phyloP scores from a whole-genome alignment of 37 sponge, comb jelly and placozoan genomes.

The Haliclona indistincta region DNA sequence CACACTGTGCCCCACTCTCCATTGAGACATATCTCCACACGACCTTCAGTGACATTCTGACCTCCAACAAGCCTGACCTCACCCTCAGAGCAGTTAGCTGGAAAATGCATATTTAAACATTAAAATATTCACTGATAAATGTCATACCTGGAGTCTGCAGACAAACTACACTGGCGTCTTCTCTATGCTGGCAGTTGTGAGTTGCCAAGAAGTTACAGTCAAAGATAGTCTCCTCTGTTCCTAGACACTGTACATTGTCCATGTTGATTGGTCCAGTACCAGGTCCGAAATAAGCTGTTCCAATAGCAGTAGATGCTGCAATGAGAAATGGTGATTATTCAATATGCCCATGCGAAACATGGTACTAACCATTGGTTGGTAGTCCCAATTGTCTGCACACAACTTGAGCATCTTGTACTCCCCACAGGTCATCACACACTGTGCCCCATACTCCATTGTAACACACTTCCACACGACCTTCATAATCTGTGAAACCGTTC shows the following conservation, averaged over 20 bases:
- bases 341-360: too few relatives aligned
- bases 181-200: conserved; percentile 19
- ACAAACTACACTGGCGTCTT: conserved; percentile 47
- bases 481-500: background rate
- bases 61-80: background rate
- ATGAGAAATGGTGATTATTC: too few relatives aligned
- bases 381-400: background rate
- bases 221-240: conserved; percentile 13
- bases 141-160: too few relatives aligned
- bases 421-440: conserved; percentile 13
- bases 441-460: conserved; percentile 18
- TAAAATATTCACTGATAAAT: too few relatives aligned
- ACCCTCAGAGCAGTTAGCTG: too few relatives aligned
- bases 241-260: conserved; percentile 30
- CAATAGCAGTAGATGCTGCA: conserved; percentile 19
- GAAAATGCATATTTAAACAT: too few relatives aligned
- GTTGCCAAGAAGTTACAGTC: background rate
- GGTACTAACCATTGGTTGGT: background rate
- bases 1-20: background rate
- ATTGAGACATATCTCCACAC: background rate
- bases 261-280: conserved; percentile 36
- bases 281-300: background rate
- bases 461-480: conserved; percentile 28
- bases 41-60: background rate
- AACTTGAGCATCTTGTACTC: background rate